Base-by-base conservation (phyloP, 2,113 vertebrate species). In the Sardina pilchardus region DNA sequence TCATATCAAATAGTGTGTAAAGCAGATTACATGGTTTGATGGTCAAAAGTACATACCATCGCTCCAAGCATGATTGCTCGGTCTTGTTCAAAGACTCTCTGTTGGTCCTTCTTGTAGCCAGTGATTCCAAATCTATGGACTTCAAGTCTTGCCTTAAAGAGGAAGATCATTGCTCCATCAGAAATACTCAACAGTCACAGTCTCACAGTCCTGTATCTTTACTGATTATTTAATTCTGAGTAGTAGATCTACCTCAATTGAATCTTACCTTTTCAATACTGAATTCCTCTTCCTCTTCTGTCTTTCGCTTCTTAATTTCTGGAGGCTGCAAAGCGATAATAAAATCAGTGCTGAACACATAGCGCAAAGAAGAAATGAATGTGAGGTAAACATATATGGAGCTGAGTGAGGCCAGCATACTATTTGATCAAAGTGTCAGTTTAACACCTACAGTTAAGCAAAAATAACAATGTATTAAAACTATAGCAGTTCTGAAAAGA, bases 61-160 rank as follows among this genome's bases (percentile, higher is more conserved):
- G 98, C 98, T 50, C 98, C 98, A 89, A 99, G 95, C 97, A 99
- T 98, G 86, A 99, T 85, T 0, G 98, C 98, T 36, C 98, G 93
- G 82, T 99, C 97, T 92, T 91, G 95, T 39, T 99, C 98, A 91
- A 97, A 96, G 0, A 94, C 6, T 0, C 98, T 94, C 89, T 98
- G 97, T 44, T 97, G 95, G 85, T 96, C 95, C 92, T 99, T 99
- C 90, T 95, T 96, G 26, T 97, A 99, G 9, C 98, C 97, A 0
- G 96, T 97, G 92, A 99, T 98, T 53, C 98, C 98, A 93, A 99
- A 98, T 1, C 95, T 95, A 92, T 99, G 98, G 59, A 99, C 98
- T 91, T 99, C 98, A 87, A 99, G 89, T 10, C 98, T 97, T 83
- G 97, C 97, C 98, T 99, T 12, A 3, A 8, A 45, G 24, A 81